These are phyloP conservation scores for Oxycera nigricornis DNA, from an alignment of 2,888 invertebrate species.

Conservation along the genomic window DNA sequence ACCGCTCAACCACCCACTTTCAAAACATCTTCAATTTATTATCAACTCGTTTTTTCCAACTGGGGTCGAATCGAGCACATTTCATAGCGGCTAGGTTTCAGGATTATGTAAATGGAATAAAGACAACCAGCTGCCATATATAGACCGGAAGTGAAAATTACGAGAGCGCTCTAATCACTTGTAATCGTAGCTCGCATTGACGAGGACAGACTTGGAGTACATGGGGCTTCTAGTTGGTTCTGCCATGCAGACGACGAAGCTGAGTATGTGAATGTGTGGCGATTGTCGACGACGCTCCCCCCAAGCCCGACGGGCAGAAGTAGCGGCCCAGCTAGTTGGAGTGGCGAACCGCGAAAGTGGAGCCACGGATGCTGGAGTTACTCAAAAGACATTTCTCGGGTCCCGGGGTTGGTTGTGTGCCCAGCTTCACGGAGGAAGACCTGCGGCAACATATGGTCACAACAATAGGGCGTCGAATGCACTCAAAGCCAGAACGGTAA, in stretches of 20 bases:
- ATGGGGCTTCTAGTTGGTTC: conserved; percentile 4
- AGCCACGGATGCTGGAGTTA: conserved; percentile 3
- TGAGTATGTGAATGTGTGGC: background rate
- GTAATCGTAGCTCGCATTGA: conserved; percentile 37
- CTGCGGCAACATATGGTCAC: no score
- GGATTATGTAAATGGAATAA: conserved; percentile 36
- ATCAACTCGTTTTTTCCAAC: background rate
- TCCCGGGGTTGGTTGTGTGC: no score
- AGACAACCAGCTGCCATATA: conserved; percentile 38
- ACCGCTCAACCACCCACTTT: no score
- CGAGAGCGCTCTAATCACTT: conserved; percentile 41
- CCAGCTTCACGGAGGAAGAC: no score
- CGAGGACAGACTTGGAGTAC: background rate
- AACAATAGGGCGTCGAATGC: no score
- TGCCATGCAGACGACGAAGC: background rate
- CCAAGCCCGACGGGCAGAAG: background rate
- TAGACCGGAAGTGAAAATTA: conserved; percentile 46
- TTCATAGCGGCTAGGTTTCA: background rate
- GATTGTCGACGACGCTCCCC: background rate
- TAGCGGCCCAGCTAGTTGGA: background rate
- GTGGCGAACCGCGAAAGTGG: background rate
- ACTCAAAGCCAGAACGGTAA: no score
- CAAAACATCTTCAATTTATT: no score
- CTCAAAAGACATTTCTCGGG: background rate
- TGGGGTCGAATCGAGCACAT: background rate